Evolutionary conservation across 2,888 invertebrate species (phyloP).

Genomic region (Macaria liturata): DNA sequence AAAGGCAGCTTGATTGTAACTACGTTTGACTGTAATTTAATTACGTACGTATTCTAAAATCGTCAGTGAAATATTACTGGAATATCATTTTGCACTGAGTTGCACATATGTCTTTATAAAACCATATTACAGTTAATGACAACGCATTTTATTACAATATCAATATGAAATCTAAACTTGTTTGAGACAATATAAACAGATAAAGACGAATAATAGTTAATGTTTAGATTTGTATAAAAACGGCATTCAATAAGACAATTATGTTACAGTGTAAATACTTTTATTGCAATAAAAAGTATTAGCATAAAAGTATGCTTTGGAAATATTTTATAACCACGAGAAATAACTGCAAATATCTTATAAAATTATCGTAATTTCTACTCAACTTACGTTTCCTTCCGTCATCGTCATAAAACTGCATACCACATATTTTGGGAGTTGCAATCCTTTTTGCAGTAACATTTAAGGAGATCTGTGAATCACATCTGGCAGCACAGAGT

Average conservation of each 20-base stretch:
- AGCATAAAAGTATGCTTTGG: background rate
- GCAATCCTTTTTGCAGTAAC: conserved; percentile 1
- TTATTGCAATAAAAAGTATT: background rate
- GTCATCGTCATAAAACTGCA: background rate
- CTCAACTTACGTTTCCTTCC: background rate
- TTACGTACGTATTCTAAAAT: conserved; percentile 1
- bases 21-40: background rate
- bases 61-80: too few species aligned
- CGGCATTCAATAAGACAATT: too few species aligned
- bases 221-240: too few species aligned
- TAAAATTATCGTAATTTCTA: background rate
- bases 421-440: background rate
- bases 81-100: too few species aligned
- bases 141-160: too few species aligned
- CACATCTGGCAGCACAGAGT: conserved; percentile 33
- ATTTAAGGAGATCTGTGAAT: conserved; percentile 3
- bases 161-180: too few species aligned
- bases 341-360: background rate
- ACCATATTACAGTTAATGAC: too few species aligned
- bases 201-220: too few species aligned
- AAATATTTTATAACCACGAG: background rate
- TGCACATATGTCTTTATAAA: too few species aligned
- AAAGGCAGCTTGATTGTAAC: conserved; percentile 36
- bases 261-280: background rate
- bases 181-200: too few species aligned